Conservation (phyloP, 2,888 invertebrate genomes). For the Tetropium fuscum region DNA sequence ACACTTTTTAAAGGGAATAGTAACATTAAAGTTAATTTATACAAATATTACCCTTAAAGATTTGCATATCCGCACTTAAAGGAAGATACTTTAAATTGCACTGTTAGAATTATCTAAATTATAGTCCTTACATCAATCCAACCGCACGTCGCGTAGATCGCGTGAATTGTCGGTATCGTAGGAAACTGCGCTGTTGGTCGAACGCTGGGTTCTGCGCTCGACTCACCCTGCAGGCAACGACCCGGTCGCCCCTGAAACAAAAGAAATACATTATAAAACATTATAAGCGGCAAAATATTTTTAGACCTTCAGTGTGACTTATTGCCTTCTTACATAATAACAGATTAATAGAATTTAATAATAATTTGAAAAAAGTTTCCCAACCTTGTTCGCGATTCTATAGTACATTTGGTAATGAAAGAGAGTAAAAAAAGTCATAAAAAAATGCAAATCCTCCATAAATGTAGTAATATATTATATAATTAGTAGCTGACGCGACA, state of each 20-base stretch:
- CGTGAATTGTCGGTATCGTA: slow-evolving; percentile 54
- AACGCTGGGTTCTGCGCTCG: slow-evolving; percentile 65
- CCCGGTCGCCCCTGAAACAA: slow-evolving; percentile 69
- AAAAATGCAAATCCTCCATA: too few relatives aligned
- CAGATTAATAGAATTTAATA: too few relatives aligned
- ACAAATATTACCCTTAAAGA: slow-evolving; percentile 23
- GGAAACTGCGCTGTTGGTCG: slow-evolving; percentile 56
- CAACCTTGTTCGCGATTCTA: too few relatives aligned
- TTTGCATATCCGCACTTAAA: slow-evolving; percentile 27
- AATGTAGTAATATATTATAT: too few relatives aligned
- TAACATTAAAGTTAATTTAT: slow-evolving; percentile 19
- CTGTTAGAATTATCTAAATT: slow-evolving; percentile 39
- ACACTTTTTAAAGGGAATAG: slow-evolving; percentile 5
- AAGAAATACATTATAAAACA: slow-evolving; percentile 16
- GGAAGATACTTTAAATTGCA: slow-evolving; percentile 46
- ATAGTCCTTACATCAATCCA: slow-evolving; percentile 46
- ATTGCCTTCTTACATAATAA: too few relatives aligned
- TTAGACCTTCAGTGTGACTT: too few relatives aligned
- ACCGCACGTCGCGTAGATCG: slow-evolving; percentile 46
- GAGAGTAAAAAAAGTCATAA: too few relatives aligned
- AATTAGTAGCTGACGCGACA: too few relatives aligned
- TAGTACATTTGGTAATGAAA: too few relatives aligned
- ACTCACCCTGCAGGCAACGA: slow-evolving; percentile 74
- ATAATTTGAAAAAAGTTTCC: too few relatives aligned
- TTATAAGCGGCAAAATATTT: too few relatives aligned